Base-by-base conservation (phyloP, 2,797 vertebrate genomes). In the Acridotheres tristis region DNA sequence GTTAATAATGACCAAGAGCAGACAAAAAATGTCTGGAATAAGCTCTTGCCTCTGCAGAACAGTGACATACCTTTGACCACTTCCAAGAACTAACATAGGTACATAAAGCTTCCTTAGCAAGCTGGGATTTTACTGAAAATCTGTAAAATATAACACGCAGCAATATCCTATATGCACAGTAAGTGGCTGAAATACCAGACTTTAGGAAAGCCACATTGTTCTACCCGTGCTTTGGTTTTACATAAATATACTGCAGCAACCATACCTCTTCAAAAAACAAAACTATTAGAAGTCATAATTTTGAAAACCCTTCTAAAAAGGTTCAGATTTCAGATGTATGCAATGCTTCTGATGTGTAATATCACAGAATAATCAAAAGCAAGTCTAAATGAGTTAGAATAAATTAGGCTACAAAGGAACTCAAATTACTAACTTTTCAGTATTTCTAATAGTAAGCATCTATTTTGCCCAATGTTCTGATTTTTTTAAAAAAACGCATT, bases 401-500 rank as follows among this genome's bases (percentile, higher is more conserved):
- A 62, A 59, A 77, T 50, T 7, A 84, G 19, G 34, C 77, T 29
- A 43, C 32, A 65, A 68, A 83, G 27, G 38, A 57, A 53, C 27
- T 72, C 25, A 42, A 63, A 48, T 4, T 2, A n/a, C 29, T 34
- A 16, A 16, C 10, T 59, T 54, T 27, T 54, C 47, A 26, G 20
- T 40, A 58, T 19, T 65, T 68, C 34, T 16, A 75, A 27, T 1
- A 77, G n/a, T 48, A 91, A 76, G 19, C 4, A 57, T 34, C 30
- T 78, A 14, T 57, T 34, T 67, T 48, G 9, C 16, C 14, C 26
- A 51, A 10, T 0, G 1, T 50, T 40, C 9, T 1, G 4, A 7
- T 25, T 26, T 43, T 77, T 67, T 43, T 13, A 0, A 0, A 1
- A 0, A 1, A 29, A 16, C 1, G 9, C 2, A 23, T 19, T 26